A percentile compares a stretch with the other conserved stretches of the same genome.
These are phyloP conservation scores for Eulithis testata DNA, from an alignment of 2,888 invertebrate species.

Conservation along the genomic window DNA sequence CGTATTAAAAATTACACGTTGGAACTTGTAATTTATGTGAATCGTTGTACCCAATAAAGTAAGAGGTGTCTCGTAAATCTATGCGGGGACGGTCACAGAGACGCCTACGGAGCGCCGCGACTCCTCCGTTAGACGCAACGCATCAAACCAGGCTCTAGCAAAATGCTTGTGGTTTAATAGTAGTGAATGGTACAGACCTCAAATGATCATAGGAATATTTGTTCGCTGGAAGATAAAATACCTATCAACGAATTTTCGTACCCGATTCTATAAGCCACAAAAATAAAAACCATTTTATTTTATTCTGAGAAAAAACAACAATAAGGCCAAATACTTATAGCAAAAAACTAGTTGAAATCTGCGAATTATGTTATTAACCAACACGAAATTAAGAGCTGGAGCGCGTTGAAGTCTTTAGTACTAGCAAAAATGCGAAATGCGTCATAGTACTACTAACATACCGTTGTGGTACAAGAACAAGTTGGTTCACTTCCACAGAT, in stretches of 20 bases:
- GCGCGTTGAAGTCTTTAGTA: constrained; percentile 27
- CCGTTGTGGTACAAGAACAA: too few relatives aligned
- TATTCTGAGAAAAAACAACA: too few relatives aligned
- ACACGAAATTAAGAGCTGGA: neutral
- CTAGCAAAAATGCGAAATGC: neutral
- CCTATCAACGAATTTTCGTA: too few relatives aligned
- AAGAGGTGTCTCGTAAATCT: constrained; percentile 79
- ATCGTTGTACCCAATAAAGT: constrained; percentile 78
- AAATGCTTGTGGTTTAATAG: constrained; percentile 15
- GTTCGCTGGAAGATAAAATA: too few relatives aligned
- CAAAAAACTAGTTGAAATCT: too few relatives aligned
- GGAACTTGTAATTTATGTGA: constrained; percentile 74
- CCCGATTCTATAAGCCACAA: too few relatives aligned
- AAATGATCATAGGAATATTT: too few relatives aligned
- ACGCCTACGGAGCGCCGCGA: constrained; percentile 77
- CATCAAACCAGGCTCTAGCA: constrained; percentile 28
- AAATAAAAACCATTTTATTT: too few relatives aligned
- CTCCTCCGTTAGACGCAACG: constrained; percentile 64
- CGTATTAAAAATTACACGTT: constrained; percentile 64
- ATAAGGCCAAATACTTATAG: too few relatives aligned
- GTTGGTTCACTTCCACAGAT: neutral
- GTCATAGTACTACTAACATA: too few relatives aligned
- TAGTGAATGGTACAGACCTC: neutral
- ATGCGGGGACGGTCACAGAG: constrained; percentile 69
- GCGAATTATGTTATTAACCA: neutral